A percentile compares a stretch with the other conserved stretches of the same genome.
phyloP scores from a whole-genome alignment of 2,797 vertebrate species.

The Argentina silus region DNA sequence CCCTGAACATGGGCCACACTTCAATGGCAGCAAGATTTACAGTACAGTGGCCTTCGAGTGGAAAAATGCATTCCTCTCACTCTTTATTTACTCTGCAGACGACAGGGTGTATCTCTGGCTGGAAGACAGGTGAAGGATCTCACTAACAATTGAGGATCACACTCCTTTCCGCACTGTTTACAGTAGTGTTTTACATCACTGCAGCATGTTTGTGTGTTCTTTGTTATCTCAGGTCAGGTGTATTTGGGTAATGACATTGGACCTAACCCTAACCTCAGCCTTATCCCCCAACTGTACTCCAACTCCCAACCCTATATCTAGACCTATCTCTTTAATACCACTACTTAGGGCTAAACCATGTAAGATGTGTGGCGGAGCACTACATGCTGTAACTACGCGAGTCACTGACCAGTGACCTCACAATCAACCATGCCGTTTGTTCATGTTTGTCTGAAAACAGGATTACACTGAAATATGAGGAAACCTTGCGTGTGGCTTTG shows the following conservation, averaged over 20 bases:
- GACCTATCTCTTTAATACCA: conserved; percentile 32
- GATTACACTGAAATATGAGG: conserved; percentile 69
- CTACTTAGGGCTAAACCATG: no score
- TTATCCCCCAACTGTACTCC: neutral
- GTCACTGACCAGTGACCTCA: neutral
- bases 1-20: conserved; percentile 14
- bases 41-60: conserved; percentile 26
- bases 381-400: neutral
- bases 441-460: conserved; percentile 53
- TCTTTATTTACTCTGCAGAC: neutral
- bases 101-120: conserved; percentile 31
- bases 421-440: neutral
- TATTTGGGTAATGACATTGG: conserved; percentile 40
- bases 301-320: conserved; percentile 30
- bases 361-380: no score
- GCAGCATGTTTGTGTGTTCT: conserved; percentile 23
- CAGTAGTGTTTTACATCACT: conserved; percentile 54
- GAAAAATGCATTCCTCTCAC: conserved; percentile 61
- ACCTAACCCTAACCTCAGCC: neutral
- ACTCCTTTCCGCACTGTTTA: conserved; percentile 56
- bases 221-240: conserved; percentile 35
- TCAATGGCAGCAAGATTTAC: conserved; percentile 30
- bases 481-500: conserved; percentile 47
- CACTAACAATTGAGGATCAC: conserved; percentile 34
- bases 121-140: conserved; percentile 47